Percentiles rank a stretch among this genome's conserved stretches.
phyloP scores from a whole-genome alignment of 2,113 vertebrate species.

The Bolborhynchus lineola region DNA sequence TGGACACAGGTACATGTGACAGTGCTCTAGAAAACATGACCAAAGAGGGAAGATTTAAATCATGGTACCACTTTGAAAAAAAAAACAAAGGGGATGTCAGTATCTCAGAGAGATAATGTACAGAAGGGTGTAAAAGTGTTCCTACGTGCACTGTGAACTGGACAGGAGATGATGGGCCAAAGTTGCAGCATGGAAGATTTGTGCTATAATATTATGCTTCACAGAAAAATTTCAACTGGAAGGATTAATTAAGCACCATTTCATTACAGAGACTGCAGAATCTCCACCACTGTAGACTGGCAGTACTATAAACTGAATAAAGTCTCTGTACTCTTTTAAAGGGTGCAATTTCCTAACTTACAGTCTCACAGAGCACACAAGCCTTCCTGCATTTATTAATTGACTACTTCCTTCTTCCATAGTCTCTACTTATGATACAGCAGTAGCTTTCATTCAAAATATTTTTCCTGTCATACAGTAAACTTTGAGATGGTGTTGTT shows the following conservation, averaged over 20 bases:
- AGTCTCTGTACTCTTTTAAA: neutral
- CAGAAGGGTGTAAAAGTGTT: neutral
- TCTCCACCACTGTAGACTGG: neutral
- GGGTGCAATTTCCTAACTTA: neutral
- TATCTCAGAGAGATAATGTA: neutral
- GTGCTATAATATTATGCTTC: neutral
- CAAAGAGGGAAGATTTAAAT: neutral
- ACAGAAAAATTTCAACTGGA: neutral
- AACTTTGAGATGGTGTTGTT: neutral
- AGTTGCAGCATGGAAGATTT: neutral
- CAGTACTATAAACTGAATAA: neutral
- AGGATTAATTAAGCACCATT: neutral
- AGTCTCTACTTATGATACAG: neutral
- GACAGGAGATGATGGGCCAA: neutral
- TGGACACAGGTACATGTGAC: neutral
- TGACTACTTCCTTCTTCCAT: neutral
- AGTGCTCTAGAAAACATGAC: fast-evolving
- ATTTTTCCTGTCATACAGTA: neutral
- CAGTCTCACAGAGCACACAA: neutral
- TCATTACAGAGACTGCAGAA: neutral
- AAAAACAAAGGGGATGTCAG: neutral
- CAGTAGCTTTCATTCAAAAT: neutral
- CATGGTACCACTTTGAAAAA: neutral
- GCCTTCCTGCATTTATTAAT: neutral
- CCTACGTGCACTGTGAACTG: neutral